phyloP scores from a whole-genome alignment of 2,113 vertebrate genomes.

The Melanerpes aurifrons region DNA sequence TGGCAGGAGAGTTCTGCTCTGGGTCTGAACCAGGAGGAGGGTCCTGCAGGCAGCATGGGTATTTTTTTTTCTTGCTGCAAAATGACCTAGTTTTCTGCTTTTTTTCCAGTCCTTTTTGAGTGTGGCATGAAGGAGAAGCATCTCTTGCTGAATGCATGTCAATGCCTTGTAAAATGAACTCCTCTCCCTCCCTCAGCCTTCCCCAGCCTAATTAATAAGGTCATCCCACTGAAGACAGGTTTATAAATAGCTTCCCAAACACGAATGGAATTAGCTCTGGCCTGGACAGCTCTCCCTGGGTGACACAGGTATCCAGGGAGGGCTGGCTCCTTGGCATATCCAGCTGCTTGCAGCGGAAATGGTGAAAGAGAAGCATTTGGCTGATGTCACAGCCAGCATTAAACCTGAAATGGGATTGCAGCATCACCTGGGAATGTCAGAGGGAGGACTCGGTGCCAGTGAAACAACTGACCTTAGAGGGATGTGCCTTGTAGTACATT shows the following conservation, averaged over 20 bases:
- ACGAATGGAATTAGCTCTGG: slow-evolving; percentile 69
- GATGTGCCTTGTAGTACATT: not conserved
- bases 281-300: slow-evolving; percentile 39
- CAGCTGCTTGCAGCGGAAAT: not conserved
- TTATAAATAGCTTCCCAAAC: slow-evolving; percentile 68
- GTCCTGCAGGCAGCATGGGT: not conserved
- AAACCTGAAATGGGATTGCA: slow-evolving; percentile 51
- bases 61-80: not conserved
- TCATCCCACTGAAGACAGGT: slow-evolving; percentile 41
- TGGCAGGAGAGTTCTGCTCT: not conserved
- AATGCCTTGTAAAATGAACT: not conserved
- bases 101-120: not conserved
- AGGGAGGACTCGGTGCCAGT: slow-evolving; percentile 28
- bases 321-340: slow-evolving; percentile 5
- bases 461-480: slow-evolving; percentile 45
- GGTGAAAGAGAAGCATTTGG: slow-evolving; percentile 27
- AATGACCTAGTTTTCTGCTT: slow-evolving; percentile 32
- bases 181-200: slow-evolving; percentile 1
- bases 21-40: not conserved
- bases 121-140: not conserved
- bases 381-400: slow-evolving; percentile 21
- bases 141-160: not conserved
- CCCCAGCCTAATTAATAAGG: slow-evolving; percentile 19
- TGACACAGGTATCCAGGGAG: slow-evolving; percentile 44
- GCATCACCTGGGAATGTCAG: not conserved